These are phyloP conservation scores for Cassiopea xamachana DNA, from an alignment of 30 jellyfish, hydroid and myxozoan genomes.

Conservation along the genomic window DNA sequence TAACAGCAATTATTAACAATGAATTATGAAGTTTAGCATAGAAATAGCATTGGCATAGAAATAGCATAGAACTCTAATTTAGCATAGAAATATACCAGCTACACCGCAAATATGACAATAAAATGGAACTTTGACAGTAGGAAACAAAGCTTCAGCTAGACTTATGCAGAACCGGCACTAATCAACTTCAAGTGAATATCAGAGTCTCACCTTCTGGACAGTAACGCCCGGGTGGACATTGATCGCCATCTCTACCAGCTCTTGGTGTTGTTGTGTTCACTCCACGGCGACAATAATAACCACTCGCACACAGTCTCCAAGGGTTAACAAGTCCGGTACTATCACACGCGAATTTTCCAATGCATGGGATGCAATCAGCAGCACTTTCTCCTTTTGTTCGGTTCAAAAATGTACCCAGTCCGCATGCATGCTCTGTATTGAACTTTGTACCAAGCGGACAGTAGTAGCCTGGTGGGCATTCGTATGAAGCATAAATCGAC, in stretches of 20 bases:
- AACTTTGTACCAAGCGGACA: constrained; percentile 86
- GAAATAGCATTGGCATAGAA: too few species aligned
- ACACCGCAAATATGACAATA: too few species aligned
- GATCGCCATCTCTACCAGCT: constrained; percentile 79
- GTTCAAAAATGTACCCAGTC: constrained; percentile 87
- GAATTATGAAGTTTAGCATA: not conserved
- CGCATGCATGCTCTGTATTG: constrained; percentile 86
- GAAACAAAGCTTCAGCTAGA: too few species aligned
- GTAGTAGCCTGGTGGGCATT: constrained; percentile 94
- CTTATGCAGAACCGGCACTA: too few species aligned
- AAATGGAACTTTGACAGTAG: too few species aligned
- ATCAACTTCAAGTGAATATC: not conserved
- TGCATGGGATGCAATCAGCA: constrained; percentile 90
- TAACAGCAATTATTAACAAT: not conserved
- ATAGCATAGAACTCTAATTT: too few species aligned
- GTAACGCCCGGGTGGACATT: constrained; percentile 91
- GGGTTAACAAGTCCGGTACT: constrained; percentile 82
- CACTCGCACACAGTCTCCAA: constrained; percentile 85
- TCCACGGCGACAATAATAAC: constrained; percentile 92
- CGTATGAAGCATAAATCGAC: constrained; percentile 52
- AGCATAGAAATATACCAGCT: too few species aligned
- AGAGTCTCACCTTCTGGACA: constrained; percentile 83
- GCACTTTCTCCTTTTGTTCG: constrained; percentile 77
- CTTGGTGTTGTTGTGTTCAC: constrained; percentile 91
- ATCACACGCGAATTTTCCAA: constrained; percentile 90